Evolutionary conservation across 1,140 invertebrate species (phyloP), one percentile per base, ranked within the genome.

Genomic region (Sinonovacula constricta): DNA sequence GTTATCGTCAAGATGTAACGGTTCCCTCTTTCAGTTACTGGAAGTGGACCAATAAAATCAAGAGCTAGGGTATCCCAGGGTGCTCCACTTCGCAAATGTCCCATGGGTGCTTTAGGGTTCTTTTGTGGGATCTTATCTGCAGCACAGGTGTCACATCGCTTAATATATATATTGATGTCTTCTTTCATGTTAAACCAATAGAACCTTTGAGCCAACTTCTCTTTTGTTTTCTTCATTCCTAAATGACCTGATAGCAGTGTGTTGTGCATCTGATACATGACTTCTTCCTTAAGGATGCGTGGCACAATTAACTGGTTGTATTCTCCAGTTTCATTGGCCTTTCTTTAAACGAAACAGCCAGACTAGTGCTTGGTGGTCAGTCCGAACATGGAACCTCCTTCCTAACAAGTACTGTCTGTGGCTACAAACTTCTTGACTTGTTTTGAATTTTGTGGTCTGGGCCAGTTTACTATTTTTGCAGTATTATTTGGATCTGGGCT

Each of bases 301-400:
- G 67, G 49, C 7, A 56, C 51, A 30, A 54, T 33, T 7, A 54
- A 5, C 49, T 57, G n/a, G n/a, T n/a, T n/a, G n/a, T n/a, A n/a
- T n/a, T n/a, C n/a, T n/a, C n/a, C n/a, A n/a, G n/a, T n/a, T n/a
- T n/a, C n/a, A n/a, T n/a, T n/a, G n/a, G n/a, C n/a, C n/a, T n/a
- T 76, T 65, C 22, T 77, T 79, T 4, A 79, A 31, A 62, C 49
- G 72, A 26, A 63, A 30, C 36, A 85, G 24, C 79, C 80, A 83
- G 49, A 72, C 83, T 14, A 85, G 49, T 14, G 86, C 75, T 57
- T 70, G 53, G 63, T 85, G 75, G 68, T 85, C 83, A 14, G 81
- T 86, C 14, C 70, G 34, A 0, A 87, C 30, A 0, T 69, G n/a
- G 26, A 87, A 80, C 12, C 53, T 39, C 62, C 63, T 22, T 14